Conservation (phyloP, 2,888 invertebrate species). For the Laothoe populi region DNA sequence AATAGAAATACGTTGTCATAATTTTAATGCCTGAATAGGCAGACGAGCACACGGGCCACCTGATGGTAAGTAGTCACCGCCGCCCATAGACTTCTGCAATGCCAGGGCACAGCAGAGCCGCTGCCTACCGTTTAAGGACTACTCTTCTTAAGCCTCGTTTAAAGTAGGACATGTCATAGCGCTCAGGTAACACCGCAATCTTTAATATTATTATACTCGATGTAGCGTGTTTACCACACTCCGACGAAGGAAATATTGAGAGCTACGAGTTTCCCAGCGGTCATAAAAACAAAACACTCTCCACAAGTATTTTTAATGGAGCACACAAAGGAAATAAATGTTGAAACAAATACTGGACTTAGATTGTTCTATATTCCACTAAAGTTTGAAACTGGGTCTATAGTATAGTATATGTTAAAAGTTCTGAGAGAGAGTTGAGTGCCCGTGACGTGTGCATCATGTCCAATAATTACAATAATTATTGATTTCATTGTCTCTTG, state of each 20-base stretch:
- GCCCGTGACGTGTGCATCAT: conserved; percentile 27
- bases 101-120: too few species aligned
- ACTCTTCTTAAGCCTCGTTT: too few species aligned
- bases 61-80: too few species aligned
- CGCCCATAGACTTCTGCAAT: too few species aligned
- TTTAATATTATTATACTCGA: not conserved
- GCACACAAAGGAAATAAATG: conserved; percentile 31
- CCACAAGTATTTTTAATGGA: conserved; percentile 25
- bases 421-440: conserved; percentile 32
- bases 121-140: too few species aligned
- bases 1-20: not conserved
- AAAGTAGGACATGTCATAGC: too few species aligned
- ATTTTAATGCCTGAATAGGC: too few species aligned
- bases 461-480: conserved; percentile 37
- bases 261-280: conserved; percentile 39
- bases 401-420: conserved; percentile 29
- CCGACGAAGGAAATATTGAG: not conserved
- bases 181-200: too few species aligned
- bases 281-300: conserved; percentile 54
- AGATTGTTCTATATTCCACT: conserved; percentile 34
- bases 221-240: conserved; percentile 9
- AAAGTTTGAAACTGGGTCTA: conserved; percentile 33
- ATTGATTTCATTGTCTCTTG: conserved; percentile 42
- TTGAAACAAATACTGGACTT: conserved; percentile 29
- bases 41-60: too few species aligned